Conservation (phyloP, 23 tunicate genomes). For the Trididemnum nubilum region DNA sequence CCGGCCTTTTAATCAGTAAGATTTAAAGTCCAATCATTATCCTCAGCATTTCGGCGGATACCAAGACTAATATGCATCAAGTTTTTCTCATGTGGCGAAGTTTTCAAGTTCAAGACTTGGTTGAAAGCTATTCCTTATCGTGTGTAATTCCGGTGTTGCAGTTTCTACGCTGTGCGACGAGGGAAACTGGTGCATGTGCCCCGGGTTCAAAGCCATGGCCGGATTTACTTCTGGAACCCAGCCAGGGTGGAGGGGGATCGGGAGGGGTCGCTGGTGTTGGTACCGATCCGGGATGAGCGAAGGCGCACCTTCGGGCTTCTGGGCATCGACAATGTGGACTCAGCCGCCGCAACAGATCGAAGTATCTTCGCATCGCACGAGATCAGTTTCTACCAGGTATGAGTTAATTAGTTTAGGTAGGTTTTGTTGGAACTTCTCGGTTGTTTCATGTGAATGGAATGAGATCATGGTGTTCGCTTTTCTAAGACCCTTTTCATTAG, state of each 20-base stretch:
- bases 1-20: too few species aligned
- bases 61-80: too few species aligned
- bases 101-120: too few species aligned
- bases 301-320: constrained; percentile 77
- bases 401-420: neutral
- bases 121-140: too few species aligned
- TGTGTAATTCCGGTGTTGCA: too few species aligned
- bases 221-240: constrained; percentile 80
- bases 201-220: constrained; percentile 83
- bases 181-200: constrained; percentile 89
- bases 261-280: constrained; percentile 85
- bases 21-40: too few species aligned
- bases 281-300: constrained; percentile 73
- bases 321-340: constrained; percentile 73
- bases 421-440: too few species aligned
- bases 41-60: too few species aligned
- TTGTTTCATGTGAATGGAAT: too few species aligned
- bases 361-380: constrained; percentile 91
- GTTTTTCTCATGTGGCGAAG: too few species aligned
- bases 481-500: too few species aligned
- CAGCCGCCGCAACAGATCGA: constrained; percentile 60
- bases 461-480: too few species aligned
- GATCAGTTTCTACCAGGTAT: constrained; percentile 82
- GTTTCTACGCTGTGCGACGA: constrained; percentile 77
- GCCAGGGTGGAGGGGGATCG: constrained; percentile 53